Conservation (phyloP, 2,113 vertebrate genomes). For the Mustela nigripes region DNA sequence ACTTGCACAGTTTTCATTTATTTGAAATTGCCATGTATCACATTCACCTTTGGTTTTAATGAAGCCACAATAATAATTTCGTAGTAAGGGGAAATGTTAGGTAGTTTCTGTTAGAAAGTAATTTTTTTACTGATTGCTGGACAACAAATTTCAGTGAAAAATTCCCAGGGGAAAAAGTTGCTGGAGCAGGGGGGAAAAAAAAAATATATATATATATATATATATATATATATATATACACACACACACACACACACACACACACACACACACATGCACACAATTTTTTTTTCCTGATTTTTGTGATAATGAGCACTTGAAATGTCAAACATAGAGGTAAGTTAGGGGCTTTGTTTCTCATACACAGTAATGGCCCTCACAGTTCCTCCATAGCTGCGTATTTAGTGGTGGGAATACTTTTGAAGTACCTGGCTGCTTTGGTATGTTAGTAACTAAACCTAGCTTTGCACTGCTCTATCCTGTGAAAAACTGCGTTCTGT, state of each 20-base stretch:
- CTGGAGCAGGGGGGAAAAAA: not conserved
- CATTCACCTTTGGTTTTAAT: not conserved
- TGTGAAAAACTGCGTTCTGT: constrained; percentile 63
- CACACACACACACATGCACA: no score
- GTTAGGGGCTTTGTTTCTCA: not conserved
- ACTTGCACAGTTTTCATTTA: not conserved
- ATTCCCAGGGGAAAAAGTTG: not conserved
- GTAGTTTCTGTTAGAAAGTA: not conserved
- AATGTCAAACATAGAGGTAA: not conserved
- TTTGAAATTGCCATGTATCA: not conserved
- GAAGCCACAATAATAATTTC: not conserved
- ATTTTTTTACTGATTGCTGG: not conserved
- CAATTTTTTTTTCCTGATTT: not conserved
- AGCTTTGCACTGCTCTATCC: not conserved
- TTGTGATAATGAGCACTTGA: not conserved
- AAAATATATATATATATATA: no score
- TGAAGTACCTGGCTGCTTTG: not conserved
- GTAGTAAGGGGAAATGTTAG: not conserved
- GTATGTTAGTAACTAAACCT: not conserved
- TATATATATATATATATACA: no score
- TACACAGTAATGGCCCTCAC: no score
- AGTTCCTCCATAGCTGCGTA: not conserved
- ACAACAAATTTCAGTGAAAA: not conserved
- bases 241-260: no score
- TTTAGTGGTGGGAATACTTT: not conserved